phyloP scores from a whole-genome alignment of 2,113 vertebrate species.

The Noturus placidus region DNA sequence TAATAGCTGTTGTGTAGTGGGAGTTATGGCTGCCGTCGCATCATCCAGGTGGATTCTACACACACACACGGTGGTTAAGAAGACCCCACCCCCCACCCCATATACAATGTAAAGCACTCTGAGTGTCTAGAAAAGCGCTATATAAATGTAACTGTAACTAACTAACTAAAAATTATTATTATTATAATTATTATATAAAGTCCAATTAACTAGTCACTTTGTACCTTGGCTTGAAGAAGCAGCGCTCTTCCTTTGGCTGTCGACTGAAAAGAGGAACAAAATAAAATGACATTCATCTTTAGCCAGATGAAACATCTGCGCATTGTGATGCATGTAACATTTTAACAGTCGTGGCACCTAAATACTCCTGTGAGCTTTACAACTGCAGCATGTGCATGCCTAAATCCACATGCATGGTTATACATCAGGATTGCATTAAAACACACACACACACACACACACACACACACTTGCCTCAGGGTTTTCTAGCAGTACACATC shows the following conservation, averaged over 20 bases:
- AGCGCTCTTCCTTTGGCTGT: conserved; percentile 32
- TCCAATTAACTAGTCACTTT: not conserved
- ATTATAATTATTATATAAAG: not conserved
- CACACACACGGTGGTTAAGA: no score
- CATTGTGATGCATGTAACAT: not conserved
- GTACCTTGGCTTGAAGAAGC: conserved; percentile 41
- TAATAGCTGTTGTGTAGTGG: no score
- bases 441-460: not conserved
- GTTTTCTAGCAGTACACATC: conserved; percentile 87
- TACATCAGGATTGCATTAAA: not conserved
- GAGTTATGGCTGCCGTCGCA: no score
- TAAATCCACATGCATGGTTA: not conserved
- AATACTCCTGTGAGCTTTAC: not conserved
- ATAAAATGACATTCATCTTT: not conserved
- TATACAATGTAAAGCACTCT: no score
- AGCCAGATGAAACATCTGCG: not conserved
- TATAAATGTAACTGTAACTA: no score
- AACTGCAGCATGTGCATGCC: not conserved
- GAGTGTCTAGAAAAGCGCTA: no score
- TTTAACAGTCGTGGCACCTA: not conserved
- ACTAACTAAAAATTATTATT: not conserved
- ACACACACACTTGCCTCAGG: conserved; percentile 79
- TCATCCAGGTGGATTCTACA: no score
- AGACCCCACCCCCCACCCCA: no score
- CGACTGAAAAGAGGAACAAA: conserved; percentile 11